Evolutionary conservation across 2,797 vertebrate genomes (phyloP), one percentile per base, ranked within the genome.

Genomic region (Podarcis lilfordi): DNA sequence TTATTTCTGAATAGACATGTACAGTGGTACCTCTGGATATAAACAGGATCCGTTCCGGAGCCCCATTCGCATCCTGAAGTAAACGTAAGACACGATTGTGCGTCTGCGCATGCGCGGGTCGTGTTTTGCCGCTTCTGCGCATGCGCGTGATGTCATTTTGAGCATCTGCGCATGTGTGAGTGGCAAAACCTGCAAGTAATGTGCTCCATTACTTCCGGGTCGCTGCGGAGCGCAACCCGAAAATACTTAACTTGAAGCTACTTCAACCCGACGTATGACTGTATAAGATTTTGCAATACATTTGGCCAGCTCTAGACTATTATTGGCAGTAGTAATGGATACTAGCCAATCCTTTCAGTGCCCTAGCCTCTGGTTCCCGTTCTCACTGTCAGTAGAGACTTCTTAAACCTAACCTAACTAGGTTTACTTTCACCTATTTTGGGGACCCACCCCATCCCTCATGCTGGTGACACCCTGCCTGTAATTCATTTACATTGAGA

Each of bases 171-270:
- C 40, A 40, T 40, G 40, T 1, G 6, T 5, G 40, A 40, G 40
- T 1, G 6, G 6, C 6, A 1, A 40, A 40, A 40, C 40, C 40
- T 1, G 40, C 6, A 40, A 40, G 40, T 7, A 40, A 40, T 6
- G 5, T 1, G 40, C 40, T 40, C 40, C 40, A 40, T 40, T 40
- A 40, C 40, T 40, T 43, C 40, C 40, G 7, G 40, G 40, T 43
- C 40, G 0, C 7, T 1, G 0, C 1, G 7, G 40, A 43, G 40
- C 0, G 7, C 40, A 43, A 43, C 40, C 40, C 7, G 0, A 43
- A 43, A 43, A 43, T 43, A 43, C 40, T 43, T 7, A 43, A 43
- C 40, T 43, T 43, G 40, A 43, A 43, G 40, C 40, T 43, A 43
- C 40, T 43, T 43, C 40, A 43, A 43, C 40, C 40, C 40, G 1